phyloP scores from a whole-genome alignment of 2,888 invertebrate genomes.

The Thymelicus lineola region DNA sequence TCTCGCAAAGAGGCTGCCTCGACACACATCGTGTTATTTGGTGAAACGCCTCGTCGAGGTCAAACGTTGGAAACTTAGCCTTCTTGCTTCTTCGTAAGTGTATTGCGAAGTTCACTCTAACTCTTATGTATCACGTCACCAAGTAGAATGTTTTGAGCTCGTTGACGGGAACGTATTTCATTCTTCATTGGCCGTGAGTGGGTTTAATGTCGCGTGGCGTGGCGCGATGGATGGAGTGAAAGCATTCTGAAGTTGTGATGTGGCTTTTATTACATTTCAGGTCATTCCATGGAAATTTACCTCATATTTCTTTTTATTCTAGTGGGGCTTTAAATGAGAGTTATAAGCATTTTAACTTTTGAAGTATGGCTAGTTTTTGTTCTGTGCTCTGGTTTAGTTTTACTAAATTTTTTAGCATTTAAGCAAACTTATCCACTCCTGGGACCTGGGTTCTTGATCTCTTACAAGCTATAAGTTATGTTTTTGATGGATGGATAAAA shows the following conservation, averaged over 20 bases:
- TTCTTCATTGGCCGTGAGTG: constrained; percentile 44
- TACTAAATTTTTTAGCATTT: no score
- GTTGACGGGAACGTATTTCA: constrained; percentile 51
- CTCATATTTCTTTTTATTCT: constrained; percentile 8
- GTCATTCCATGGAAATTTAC: constrained; percentile 12
- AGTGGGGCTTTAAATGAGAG: background rate
- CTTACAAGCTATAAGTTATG: no score
- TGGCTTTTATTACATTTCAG: constrained; percentile 42
- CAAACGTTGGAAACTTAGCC: constrained; percentile 62
- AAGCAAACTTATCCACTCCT: no score
- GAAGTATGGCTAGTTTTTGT: background rate
- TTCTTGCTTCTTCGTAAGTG: constrained; percentile 59
- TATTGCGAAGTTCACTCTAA: constrained; percentile 63
- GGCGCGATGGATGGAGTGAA: constrained; percentile 41
- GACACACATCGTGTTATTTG: constrained; percentile 63
- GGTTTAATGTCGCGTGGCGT: constrained; percentile 45
- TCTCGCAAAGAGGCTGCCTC: constrained; percentile 50
- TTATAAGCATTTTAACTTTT: background rate
- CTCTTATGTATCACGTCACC: constrained; percentile 53
- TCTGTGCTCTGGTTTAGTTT: no score
- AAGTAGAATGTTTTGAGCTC: constrained; percentile 48
- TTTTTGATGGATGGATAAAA: no score
- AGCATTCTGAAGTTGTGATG: constrained; percentile 40
- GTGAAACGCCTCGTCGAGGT: constrained; percentile 57
- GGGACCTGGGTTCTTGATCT: no score